Evolutionary conservation across 2,113 vertebrate species (phyloP), one percentile per base, ranked within the genome.

Genomic region (Grammomys dolichurus): DNA sequence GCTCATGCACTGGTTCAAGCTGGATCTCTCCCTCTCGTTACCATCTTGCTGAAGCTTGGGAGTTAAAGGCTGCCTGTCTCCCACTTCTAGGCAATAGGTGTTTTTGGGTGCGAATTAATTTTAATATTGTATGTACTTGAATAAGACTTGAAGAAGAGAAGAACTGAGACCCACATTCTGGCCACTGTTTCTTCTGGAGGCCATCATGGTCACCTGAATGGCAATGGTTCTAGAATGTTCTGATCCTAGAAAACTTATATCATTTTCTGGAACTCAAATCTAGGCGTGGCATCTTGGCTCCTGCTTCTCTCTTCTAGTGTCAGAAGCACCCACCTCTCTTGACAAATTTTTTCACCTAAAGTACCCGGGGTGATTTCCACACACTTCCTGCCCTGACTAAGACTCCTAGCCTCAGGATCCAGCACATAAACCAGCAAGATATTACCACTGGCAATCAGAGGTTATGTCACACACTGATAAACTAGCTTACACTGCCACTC

Each of bases 341-440:
- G 22, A 22, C 58, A 46, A 95, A 77, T 46, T 80, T 89, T 95
- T 86, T 87, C 89, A 60, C 33, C 48, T 22, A 87, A 90, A 75
- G 84, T 70, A 51, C 10, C 76, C 63, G 54, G 14, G 36, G 80
- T 54, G n/a, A 85, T 51, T 77, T 92, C 51, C 12, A 14, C 46
- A 85, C 69, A 28, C 87, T 73, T 19, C 24, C 67, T 82, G 60
- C 51, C 82, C 19, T 91, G 31, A 80, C 36, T 33, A 54, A 89
- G 22, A 84, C 19, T 70, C 4, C 58, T 65, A 17, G 14, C 2
- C 36, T 72, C 20, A 48, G 40, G 54, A 73, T 51, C 24, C 31
- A 46, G 48, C 36, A 26, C 36, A 69, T 22, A 16, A 92, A 81
- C 13, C 33, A 82, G 11, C 6, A 56, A 36, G 48, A n/a, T 6